Percentiles rank a stretch among this genome's conserved stretches.
phyloP scores from a whole-genome alignment of 2,888 invertebrate species.

The Carabus problematicus region DNA sequence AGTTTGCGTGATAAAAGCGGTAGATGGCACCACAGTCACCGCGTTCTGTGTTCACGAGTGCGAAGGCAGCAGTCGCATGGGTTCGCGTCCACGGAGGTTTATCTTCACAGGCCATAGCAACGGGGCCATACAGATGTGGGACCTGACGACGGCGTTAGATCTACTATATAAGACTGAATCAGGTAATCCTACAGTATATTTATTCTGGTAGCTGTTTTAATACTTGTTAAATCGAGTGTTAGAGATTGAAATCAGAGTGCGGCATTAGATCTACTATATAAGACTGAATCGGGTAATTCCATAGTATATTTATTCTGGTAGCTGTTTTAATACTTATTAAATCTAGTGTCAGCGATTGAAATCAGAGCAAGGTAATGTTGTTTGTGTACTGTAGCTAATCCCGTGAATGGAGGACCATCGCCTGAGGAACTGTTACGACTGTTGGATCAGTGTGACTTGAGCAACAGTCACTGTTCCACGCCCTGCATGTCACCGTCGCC shows the following conservation, averaged over 20 bases:
- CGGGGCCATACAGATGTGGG: slow-evolving; percentile 98
- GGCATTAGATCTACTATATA: slow-evolving; percentile 79
- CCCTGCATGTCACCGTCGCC: slow-evolving; percentile 82
- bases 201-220: slow-evolving; percentile 12
- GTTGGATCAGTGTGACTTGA: slow-evolving; percentile 93
- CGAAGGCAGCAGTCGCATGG: slow-evolving; percentile 94
- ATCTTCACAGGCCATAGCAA: slow-evolving; percentile 93
- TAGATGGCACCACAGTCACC: slow-evolving; percentile 92
- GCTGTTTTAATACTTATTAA: slow-evolving; percentile 17
- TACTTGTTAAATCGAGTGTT: neutral
- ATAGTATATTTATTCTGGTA: slow-evolving; percentile 13
- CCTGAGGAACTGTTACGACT: slow-evolving; percentile 89
- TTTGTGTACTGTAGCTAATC: slow-evolving; percentile 23
- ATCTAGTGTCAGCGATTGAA: no score
- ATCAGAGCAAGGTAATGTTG: no score
- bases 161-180: slow-evolving; percentile 65
- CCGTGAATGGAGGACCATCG: slow-evolving; percentile 72
- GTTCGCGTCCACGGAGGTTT: slow-evolving; percentile 84
- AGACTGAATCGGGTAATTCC: slow-evolving; percentile 60
- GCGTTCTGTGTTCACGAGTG: slow-evolving; percentile 98
- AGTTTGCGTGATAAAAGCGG: slow-evolving; percentile 92
- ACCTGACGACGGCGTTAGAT: slow-evolving; percentile 93
- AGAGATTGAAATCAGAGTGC: slow-evolving; percentile 93
- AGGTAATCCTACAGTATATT: slow-evolving; percentile 53
- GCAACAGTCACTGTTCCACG: slow-evolving; percentile 77